Percentiles rank a stretch among this genome's conserved stretches.
Evolutionary conservation across 2,797 vertebrate genomes (phyloP).

Genomic region (Sebastes taczanowskii): DNA sequence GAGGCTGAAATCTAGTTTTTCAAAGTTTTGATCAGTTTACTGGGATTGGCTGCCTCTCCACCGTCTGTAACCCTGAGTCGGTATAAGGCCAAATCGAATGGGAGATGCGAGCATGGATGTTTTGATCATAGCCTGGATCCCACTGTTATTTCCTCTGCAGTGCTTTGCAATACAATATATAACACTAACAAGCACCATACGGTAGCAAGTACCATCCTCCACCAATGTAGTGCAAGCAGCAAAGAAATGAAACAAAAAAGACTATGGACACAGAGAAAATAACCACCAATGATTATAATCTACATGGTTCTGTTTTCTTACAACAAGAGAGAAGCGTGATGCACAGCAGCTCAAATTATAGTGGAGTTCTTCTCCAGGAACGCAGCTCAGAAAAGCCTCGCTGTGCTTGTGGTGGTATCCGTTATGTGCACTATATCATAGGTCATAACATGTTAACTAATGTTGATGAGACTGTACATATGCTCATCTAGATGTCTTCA

Average conservation of each 20-base stretch:
- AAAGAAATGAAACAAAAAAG: too few species aligned
- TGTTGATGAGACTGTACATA: neutral
- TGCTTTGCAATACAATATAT: neutral
- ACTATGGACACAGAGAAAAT: neutral
- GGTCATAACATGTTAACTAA: neutral
- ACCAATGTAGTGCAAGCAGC: neutral
- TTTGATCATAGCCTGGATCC: conserved; percentile 16
- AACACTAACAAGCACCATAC: neutral
- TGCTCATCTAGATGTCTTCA: neutral
- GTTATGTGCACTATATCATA: neutral
- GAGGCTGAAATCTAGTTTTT: neutral
- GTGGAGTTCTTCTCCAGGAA: neutral
- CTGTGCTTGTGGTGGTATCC: neutral
- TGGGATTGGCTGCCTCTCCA: neutral
- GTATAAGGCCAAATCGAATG: neutral
- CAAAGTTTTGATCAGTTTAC: neutral
- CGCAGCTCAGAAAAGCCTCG: neutral
- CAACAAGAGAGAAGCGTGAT: neutral
- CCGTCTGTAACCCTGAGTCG: neutral
- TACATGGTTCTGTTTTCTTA: neutral
- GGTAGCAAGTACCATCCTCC: neutral
- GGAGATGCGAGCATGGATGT: neutral
- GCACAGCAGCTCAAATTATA: neutral
- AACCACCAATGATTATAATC: neutral
- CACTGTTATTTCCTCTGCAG: neutral